Percentiles rank a stretch among this genome's conserved stretches.
Conservation (phyloP, 1,140 invertebrate genomes). For the Triops cancriformis region DNA sequence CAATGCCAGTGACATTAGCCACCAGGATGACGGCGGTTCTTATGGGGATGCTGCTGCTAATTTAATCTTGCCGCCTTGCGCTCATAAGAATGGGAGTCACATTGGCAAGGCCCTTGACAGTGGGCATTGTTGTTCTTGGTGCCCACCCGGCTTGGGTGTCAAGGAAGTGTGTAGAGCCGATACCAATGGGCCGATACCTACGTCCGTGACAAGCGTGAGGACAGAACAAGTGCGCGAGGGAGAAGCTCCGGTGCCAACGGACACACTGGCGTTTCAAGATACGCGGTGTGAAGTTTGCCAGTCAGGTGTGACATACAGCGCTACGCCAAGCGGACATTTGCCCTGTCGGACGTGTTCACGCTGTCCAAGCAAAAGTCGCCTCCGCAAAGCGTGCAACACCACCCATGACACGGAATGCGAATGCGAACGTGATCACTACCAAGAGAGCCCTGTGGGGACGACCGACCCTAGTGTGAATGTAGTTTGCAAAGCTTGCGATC, state of each 20-base stretch:
- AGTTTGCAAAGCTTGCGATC: slow-evolving; percentile 32
- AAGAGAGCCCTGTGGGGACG: slow-evolving; percentile 18
- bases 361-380: slow-evolving; percentile 29
- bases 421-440: slow-evolving; percentile 31
- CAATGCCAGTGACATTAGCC: neutral
- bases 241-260: neutral
- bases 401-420: slow-evolving; percentile 34
- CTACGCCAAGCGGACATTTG: slow-evolving; percentile 15
- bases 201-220: neutral
- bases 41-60: slow-evolving; percentile 3
- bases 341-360: slow-evolving; percentile 30
- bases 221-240: neutral
- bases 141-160: neutral
- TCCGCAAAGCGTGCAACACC: slow-evolving; percentile 30
- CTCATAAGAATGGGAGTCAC: neutral
- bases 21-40: neutral
- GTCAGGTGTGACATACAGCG: slow-evolving; percentile 24
- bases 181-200: neutral
- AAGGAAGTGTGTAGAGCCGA: neutral
- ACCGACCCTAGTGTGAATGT: neutral
- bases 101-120: neutral
- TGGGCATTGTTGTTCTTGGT: neutral
- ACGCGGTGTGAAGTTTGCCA: slow-evolving; percentile 27
- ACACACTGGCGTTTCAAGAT: neutral
- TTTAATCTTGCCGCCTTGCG: slow-evolving; percentile 1